Evolutionary conservation across 2,888 invertebrate genomes (phyloP).

Genomic region (Tyria jacobaeae): DNA sequence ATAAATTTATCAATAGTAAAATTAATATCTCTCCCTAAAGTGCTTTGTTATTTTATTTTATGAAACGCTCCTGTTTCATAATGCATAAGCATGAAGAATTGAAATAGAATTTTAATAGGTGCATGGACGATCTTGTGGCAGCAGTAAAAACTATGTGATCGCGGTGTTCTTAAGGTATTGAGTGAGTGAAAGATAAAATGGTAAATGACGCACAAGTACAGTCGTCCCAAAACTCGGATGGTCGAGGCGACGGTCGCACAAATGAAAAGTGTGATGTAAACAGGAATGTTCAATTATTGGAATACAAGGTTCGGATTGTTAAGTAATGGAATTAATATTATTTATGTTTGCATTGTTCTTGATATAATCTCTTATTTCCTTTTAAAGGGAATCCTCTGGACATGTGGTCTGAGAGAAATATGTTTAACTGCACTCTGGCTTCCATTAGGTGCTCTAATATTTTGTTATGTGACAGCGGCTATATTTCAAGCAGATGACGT

Average conservation of each 20-base stretch:
- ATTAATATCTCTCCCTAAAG: constrained; percentile 23
- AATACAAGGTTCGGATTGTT: constrained; percentile 69
- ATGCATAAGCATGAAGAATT: constrained; percentile 36
- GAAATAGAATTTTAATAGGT: constrained; percentile 33
- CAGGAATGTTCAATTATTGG: constrained; percentile 70
- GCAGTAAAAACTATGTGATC: constrained; percentile 62
- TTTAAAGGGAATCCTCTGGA: constrained; percentile 87
- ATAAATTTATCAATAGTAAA: constrained; percentile 33
- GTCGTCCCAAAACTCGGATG: constrained; percentile 76
- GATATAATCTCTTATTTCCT: constrained; percentile 27
- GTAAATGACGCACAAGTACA: constrained; percentile 83
- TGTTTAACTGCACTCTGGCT: constrained; percentile 94
- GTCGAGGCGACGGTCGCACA: constrained; percentile 67
- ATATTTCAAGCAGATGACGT: constrained; percentile 97
- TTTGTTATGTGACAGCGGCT: constrained; percentile 95
- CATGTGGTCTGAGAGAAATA: constrained; percentile 92
- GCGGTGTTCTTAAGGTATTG: constrained; percentile 61
- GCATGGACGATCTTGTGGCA: constrained; percentile 30
- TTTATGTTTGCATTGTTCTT: constrained; percentile 16
- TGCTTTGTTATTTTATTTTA: constrained; percentile 30
- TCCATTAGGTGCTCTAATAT: constrained; percentile 93
- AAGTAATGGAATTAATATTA: constrained; percentile 24
- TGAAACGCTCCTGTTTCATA: constrained; percentile 33
- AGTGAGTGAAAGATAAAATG: constrained; percentile 74
- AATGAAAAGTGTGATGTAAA: constrained; percentile 68